Conservation (phyloP, 2,797 vertebrate species). For the Tympanoctomys barrerae region DNA sequence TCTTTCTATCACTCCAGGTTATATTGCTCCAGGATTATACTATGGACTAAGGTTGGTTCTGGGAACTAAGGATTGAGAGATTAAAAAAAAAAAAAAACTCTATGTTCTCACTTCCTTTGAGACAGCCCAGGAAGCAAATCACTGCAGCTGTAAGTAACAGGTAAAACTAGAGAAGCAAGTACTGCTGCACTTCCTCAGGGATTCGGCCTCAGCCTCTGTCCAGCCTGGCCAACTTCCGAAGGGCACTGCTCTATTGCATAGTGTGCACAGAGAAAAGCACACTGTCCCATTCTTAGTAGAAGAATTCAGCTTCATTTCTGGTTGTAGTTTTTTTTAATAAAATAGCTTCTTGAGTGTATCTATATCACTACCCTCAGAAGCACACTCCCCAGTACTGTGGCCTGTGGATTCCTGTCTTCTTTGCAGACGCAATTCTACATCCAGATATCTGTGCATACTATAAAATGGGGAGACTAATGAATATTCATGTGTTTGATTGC, state of each 20-base stretch:
- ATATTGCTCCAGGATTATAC: not conserved
- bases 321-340: not conserved
- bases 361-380: not conserved
- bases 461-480: not conserved
- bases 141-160: not conserved
- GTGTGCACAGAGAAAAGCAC: not conserved
- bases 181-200: not conserved
- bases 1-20: not conserved
- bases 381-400: not conserved
- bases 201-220: too few relatives aligned
- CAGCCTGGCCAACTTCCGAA: not conserved
- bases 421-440: constrained; percentile 6
- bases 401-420: not conserved
- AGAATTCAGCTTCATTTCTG: not conserved
- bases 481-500: not conserved
- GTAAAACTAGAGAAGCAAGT: not conserved
- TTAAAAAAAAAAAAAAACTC: not conserved
- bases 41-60: not conserved
- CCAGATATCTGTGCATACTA: not conserved
- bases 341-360: constrained; percentile 4
- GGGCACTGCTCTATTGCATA: fast-evolving
- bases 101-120: not conserved
- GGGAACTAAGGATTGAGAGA: not conserved
- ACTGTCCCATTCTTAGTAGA: not conserved
- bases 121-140: not conserved